These are phyloP conservation scores for Euwallacea fornicatus DNA, from an alignment of 1,140 invertebrate genomes.

Conservation along the genomic window DNA sequence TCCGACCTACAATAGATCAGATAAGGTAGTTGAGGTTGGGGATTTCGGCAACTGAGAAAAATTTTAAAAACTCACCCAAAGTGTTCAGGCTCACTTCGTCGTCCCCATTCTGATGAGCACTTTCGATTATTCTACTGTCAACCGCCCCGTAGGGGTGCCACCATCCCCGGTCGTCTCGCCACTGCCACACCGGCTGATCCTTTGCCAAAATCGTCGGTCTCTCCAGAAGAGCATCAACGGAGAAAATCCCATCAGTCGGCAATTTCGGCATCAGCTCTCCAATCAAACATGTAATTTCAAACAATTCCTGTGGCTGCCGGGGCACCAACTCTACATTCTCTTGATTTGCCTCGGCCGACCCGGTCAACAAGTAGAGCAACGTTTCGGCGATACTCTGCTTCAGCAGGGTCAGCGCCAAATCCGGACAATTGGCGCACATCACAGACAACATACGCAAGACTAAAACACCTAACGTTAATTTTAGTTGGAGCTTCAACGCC, in stretches of 20 bases:
- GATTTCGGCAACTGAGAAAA: background rate
- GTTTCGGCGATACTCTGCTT: slow-evolving; percentile 96
- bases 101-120: slow-evolving; percentile 89
- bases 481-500: background rate
- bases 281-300: slow-evolving; percentile 94
- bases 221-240: slow-evolving; percentile 84
- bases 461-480: slow-evolving; percentile 10
- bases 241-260: slow-evolving; percentile 91
- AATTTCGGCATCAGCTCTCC: slow-evolving; percentile 92
- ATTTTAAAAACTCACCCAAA: slow-evolving; percentile 52
- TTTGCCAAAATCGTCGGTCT: slow-evolving; percentile 67
- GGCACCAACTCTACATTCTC: slow-evolving; percentile 78
- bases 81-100: slow-evolving; percentile 93
- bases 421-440: slow-evolving; percentile 93
- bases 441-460: slow-evolving; percentile 93
- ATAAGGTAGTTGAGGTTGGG: no score
- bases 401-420: slow-evolving; percentile 85
- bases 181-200: slow-evolving; percentile 91
- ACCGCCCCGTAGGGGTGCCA: slow-evolving; percentile 69
- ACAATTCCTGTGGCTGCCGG: slow-evolving; percentile 91
- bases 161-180: slow-evolving; percentile 91
- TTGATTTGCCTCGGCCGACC: slow-evolving; percentile 68
- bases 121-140: slow-evolving; percentile 72
- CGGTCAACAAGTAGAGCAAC: slow-evolving; percentile 86
- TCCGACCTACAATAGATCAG: slow-evolving; percentile 62